Evolutionary conservation across 2,113 vertebrate genomes (phyloP).

Genomic region (Girardinichthys multiradiatus): DNA sequence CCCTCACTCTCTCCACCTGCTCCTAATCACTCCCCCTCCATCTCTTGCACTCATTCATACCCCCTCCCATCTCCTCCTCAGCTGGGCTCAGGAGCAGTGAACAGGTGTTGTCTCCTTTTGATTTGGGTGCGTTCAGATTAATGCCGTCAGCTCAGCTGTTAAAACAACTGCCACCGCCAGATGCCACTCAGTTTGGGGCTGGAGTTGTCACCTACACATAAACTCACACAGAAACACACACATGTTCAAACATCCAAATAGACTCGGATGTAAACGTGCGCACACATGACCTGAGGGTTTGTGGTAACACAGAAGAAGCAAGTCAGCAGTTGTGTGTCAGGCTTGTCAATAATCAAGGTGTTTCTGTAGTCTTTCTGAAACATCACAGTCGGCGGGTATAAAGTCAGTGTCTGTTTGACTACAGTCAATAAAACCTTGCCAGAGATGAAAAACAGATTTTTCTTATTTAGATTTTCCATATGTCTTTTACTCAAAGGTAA

Average conservation of each 20-base stretch:
- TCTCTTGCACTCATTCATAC: constrained; percentile 62
- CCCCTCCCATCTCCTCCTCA: constrained; percentile 80
- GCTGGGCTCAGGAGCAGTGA: constrained; percentile 91
- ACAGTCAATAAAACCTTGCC: constrained; percentile 22
- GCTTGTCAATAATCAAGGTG: constrained; percentile 65
- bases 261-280: constrained; percentile 20
- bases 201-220: constrained; percentile 89
- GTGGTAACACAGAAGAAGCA: constrained; percentile 65
- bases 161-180: constrained; percentile 99
- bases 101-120: constrained; percentile 99
- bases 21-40: constrained; percentile 60
- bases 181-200: constrained; percentile 99
- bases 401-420: constrained; percentile 8
- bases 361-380: constrained; percentile 49
- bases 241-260: constrained; percentile 40
- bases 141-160: constrained; percentile 99
- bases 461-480: too few relatives aligned
- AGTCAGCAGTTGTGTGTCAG: constrained; percentile 67
- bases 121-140: constrained; percentile 99
- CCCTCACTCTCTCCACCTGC: constrained; percentile 54
- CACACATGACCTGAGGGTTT: constrained; percentile 49
- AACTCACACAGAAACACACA: constrained; percentile 40
- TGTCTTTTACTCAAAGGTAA: background rate
- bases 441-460: background rate
- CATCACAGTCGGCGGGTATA: constrained; percentile 25